Evolutionary conservation across 2,888 invertebrate genomes (phyloP), one percentile per base, ranked within the genome.

Genomic region (Spodoptera littoralis): DNA sequence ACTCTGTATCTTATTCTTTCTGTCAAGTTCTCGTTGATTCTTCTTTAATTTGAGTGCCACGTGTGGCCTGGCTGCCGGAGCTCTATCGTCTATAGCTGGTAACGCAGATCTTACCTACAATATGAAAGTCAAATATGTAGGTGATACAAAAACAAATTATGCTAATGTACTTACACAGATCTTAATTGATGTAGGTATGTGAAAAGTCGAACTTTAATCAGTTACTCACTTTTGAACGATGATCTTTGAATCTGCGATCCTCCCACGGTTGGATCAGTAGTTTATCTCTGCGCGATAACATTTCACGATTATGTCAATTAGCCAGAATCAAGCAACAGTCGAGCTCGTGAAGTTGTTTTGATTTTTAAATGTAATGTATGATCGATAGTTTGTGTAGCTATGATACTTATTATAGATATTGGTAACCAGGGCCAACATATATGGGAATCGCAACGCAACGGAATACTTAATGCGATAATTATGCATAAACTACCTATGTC

Each of bases 231-330:
- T 97, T 97, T 71, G 94, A 91, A 59, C 96, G 93, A 83, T 97
- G 97, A 80, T 97, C 96, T 77, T 96, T 95, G 88, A 95, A 97
- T 67, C 96, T 93, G 73, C 96, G 92, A 52, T 96, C 95, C 81
- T 96, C 96, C 96, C 97, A 97, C 0, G 97, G 97, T 73, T 96
- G 95, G 59, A 96, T 94, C 57, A 97, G 91, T 57, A 97, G 90
- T 87, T 97, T 96, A 81, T 97, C 97, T 78, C 96, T 93, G 65
- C 96, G 94, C 8, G 97, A 96, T 83, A 97, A 92, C 97, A 97
- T 88, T 59, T 12, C 78, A 53, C 50, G 52, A 60, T 47, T 63
- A 57, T 60, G 59, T 51, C 57, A 59, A 64, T 55, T 53, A 56
- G 47, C 65, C 60, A 54, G 65, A 43, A 50, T 68, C 69, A 48